Evolutionary conservation across 2,113 vertebrate species (phyloP), one percentile per base, ranked within the genome.

Genomic region (Verasper variegatus): DNA sequence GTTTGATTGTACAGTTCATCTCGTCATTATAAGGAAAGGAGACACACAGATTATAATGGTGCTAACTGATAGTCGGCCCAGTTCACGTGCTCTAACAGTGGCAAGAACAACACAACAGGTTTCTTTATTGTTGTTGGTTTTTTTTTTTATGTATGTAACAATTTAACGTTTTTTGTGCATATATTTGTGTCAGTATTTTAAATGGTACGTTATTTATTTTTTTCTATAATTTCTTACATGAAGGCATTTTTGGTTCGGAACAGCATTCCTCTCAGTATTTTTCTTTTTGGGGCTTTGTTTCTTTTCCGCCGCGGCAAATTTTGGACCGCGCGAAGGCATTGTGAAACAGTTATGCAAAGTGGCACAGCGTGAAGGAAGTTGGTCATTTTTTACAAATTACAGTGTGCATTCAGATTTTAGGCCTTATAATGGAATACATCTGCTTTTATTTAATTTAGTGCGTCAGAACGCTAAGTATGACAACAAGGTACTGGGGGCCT

Each of bases 201-300:
- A 88, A 77, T 90, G 89, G 85, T 88, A 88, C 84, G 73, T 88
- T 91, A 92, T 93, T 93, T 92, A 92, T 93, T 93, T 94, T 92
- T 63, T 45, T 92, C 73, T 90, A 91, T 91, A 2, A 79, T 90
- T 93, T 92, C 78, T 92, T 88, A 91, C 85, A 81, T 85, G 86
- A 90, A 89, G 87, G 87, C 89, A 89, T 92, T 90, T 89, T 86
- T 85, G 86, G 87, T 92, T 91, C 78, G 70, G 49, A 86, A 82
- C 81, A 87, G 89, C 93, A 94, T 95, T 94, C 94, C 93, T 93
- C 85, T 83, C 86, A 74, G 65, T 84, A 78, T 66, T 83, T n/a
- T 23, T 56, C 2, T 56, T 23, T 21, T 24, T 23, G 1, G 63
- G 79, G 63, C 77, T 86, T 78, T 71, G 64, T 81, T 73, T 66